Evolutionary conservation across 2,113 vertebrate species (phyloP), one percentile per base, ranked within the genome.

Genomic region (Chamaetylas fuelleborni): DNA sequence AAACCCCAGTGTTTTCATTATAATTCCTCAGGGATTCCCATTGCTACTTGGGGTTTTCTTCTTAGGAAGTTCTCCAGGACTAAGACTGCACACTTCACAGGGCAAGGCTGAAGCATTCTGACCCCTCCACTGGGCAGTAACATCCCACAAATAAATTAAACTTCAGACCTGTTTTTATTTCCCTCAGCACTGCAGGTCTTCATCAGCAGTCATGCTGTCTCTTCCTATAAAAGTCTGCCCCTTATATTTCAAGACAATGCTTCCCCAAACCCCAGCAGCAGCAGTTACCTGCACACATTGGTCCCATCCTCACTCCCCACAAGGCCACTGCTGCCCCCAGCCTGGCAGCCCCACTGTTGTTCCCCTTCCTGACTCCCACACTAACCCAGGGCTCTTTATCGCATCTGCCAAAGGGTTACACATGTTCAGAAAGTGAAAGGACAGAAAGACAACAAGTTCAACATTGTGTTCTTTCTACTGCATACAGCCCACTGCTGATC

Each of bases 221-320:
- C 60, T 54, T 67, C n/a, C 62, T 42, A 50, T 8, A 8, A 6
- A 34, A 33, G 11, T 25, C 6, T 31, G 36, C 18, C 36, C 23
- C 12, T 53, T 38, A 8, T 6, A 36, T 65, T 31, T 38, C 33
- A 14, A 14, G 34, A 12, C 24, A 34, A 12, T 38, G 24, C 42
- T 42, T 33, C 29, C 29, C 13, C 48, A 50, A 60, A 33, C 2
- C 25, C 18, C 65, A 50, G 67, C 77, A 61, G 45, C 23, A 25
- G 16, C 54, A 60, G 43, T 12, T 11, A 58, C 58, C 28, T 1
- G 4, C 48, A 61, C 28, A 47, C 12, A 4, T 0, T 3, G 1
- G 4, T 20, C 42, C 28, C 48, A 7, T 5, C 20, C 64, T 54
- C 54, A 9, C 29, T 23, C 5, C 33, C 6, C 18, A 2, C 19